Evolutionary conservation across 2,113 vertebrate genomes (phyloP), one percentile per base, ranked within the genome.

Genomic region (Cephalopterus ornatus): DNA sequence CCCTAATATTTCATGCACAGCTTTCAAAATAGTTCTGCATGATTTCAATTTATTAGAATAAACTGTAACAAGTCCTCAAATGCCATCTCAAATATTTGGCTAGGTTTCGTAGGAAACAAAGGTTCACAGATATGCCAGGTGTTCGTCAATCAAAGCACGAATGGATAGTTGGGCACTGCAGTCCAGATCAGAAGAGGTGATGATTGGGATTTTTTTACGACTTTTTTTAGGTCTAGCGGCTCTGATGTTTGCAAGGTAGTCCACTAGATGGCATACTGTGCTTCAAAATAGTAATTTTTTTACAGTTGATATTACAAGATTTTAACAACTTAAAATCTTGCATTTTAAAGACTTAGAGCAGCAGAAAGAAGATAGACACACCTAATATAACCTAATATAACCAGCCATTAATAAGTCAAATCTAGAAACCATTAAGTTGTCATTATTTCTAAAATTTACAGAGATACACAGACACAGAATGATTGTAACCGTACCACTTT

Each of bases 251-350:
- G 33, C 86, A 47, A 14, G 3, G 1, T 55, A 22, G 33, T 88
- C 98, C 98, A 97, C 97, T 96, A 98, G 98, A 97, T 98, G 98
- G 97, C 97, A 97, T 10, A 35, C 68, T 52, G 83, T 63, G 61
- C 96, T 91, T 93, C 72, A 58, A 95, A 96, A 97, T 92, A 37
- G 56, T 28, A n/a, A 2, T 58, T 75, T 92, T 62, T 77, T 67
- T 53, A 27, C 19, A 8, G 8, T 28, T 81, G 59, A 2, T 21
- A 5, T 63, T 56, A 78, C 52, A 26, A 53, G 13, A 3, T 30
- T 80, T 76, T 47, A 75, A 19, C 39, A n/a, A 39, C 56, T 79
- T 61, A 85, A 68, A 35, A 26, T 6, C 1, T 11, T 1, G 0
- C 42, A 22, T 80, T 92, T 95, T 77, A 68, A 89, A 77, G 68